These are phyloP conservation scores for Alethe castanea DNA, from an alignment of 2,113 vertebrate genomes.

Conservation along the genomic window DNA sequence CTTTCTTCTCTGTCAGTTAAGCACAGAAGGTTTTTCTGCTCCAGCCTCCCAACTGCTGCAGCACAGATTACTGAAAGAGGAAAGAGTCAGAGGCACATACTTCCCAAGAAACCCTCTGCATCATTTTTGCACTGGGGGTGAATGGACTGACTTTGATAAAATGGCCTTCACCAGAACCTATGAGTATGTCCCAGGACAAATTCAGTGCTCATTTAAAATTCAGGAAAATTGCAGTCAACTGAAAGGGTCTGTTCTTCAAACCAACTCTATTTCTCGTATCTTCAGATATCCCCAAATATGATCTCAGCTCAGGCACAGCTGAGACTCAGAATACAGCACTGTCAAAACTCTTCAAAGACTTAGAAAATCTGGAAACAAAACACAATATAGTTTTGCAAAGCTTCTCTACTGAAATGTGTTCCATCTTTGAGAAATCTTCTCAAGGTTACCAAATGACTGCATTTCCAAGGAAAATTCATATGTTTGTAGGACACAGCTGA, in stretches of 20 bases:
- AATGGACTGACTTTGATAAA: background rate
- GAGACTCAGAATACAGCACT: background rate
- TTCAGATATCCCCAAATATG: background rate
- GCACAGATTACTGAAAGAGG: background rate
- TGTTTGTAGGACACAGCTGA: background rate
- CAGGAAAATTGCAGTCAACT: background rate
- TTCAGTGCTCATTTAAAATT: rapidly evolving
- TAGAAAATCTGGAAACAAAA: background rate
- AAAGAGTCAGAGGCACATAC: background rate
- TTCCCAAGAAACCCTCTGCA: background rate
- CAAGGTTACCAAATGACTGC: background rate
- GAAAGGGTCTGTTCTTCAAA: background rate
- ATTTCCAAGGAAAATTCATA: background rate
- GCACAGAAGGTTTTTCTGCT: constrained; percentile 46
- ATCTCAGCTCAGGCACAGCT: background rate
- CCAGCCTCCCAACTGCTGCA: constrained; percentile 24
- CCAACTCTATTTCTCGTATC: background rate
- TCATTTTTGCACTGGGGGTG: background rate
- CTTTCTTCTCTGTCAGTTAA: constrained; percentile 57
- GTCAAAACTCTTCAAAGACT: background rate
- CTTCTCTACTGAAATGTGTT: background rate
- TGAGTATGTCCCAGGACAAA: background rate
- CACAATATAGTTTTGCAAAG: background rate
- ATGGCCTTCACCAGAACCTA: background rate
- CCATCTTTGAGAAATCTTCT: background rate